phyloP scores from a whole-genome alignment of 92 coral and sea anemone genomes.

The Umimayanthus kanabou region DNA sequence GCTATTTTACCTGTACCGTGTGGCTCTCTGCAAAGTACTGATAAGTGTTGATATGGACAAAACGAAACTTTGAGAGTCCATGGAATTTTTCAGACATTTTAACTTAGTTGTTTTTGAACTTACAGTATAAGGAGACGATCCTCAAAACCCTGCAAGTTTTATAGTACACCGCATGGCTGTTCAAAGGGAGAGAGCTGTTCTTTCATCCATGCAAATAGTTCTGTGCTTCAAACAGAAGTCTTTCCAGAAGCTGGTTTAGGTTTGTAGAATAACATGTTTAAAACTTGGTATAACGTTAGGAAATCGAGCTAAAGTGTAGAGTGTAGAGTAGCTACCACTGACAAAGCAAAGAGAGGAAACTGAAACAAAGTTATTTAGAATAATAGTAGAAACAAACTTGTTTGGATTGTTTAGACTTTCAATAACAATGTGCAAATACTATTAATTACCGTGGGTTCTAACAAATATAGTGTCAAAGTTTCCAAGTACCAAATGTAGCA shows the following conservation, averaged over 20 bases:
- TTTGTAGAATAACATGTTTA: not conserved
- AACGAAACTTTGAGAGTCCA: not conserved
- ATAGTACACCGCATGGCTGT: slow-evolving; percentile 40
- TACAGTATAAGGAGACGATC: not conserved
- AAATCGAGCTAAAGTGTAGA: not conserved
- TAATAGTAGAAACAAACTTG: no score
- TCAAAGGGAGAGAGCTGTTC: slow-evolving; percentile 41
- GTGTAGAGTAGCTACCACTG: no score
- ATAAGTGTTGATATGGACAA: not conserved
- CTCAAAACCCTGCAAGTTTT: slow-evolving; percentile 30
- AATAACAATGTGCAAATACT: no score
- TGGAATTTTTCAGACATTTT: not conserved
- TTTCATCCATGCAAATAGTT: slow-evolving; percentile 24
- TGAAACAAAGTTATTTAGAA: no score
- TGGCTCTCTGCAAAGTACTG: not conserved
- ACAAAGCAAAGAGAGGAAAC: no score
- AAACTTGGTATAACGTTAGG: not conserved
- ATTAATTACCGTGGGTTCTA: not conserved
- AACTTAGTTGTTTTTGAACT: not conserved
- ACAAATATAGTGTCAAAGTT: not conserved
- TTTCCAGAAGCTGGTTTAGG: not conserved
- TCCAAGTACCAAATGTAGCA: not conserved
- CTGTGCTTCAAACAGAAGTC: not conserved
- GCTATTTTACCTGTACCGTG: no score
- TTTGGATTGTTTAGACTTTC: no score